Base-by-base conservation (phyloP, 1,140 invertebrate species). In the Thaumatotibia leucotreta region DNA sequence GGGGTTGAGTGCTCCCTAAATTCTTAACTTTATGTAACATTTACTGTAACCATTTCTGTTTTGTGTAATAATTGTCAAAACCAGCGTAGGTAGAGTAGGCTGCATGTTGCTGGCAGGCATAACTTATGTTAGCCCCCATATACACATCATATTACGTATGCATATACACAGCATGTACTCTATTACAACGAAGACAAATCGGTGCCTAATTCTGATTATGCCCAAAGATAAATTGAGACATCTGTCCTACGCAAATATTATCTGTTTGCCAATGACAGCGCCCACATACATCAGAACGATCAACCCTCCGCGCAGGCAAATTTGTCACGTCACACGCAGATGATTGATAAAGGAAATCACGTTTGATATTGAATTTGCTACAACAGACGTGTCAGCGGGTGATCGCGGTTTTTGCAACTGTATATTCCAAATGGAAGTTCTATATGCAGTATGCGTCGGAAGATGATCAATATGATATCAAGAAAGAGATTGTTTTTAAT, bases 341-440 rank as follows among this genome's bases (percentile, higher is more conserved):
- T 70, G 71, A 73, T 73, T 73, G 67, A 73, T 72, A 72, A 66
- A 67, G 70, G 65, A 62, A 69, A 66, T 54, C 45, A 52, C 61
- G 39, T 62, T 64, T 45, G 27, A 63, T 58, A 67, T 64, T 54
- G 49, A 67, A 64, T 50, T 67, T 4, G 27, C 29, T 62, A 8
- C 32, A 33, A 31, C 54, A 61, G 58, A 22, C 61, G 23, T 58
- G 52, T 10, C 52, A 27, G n/a, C 22, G 50, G 17, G 49, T 24
- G 23, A 52, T 52, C 50, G 20, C 50, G 23, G 52, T 58, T 58
- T 58, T 27, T 27, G n/a, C 52, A 29, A 29, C 52, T 10, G 11
- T 5, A 24, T 24, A 27, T 14, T 11, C 9, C 31, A 32, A 32
- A 39, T 11, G 3, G 33, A n/a, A 14, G 39, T 29, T 29, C 27